These are phyloP conservation scores for Nineta flava DNA, from an alignment of 2,888 invertebrate genomes.

Conservation along the genomic window DNA sequence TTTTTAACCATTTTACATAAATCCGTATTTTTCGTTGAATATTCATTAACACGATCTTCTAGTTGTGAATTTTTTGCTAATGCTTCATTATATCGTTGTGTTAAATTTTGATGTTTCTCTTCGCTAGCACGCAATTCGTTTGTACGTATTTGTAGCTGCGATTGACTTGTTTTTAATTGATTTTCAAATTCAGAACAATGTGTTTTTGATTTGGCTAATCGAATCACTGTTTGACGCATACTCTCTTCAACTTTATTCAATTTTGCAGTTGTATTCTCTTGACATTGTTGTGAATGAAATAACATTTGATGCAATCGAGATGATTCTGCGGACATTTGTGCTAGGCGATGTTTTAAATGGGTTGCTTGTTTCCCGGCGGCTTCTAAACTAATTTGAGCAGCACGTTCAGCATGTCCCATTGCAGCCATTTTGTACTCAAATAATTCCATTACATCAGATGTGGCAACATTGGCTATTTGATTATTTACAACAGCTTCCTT, in stretches of 20 bases:
- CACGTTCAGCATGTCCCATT: constrained; percentile 33
- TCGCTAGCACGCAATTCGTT: constrained; percentile 1
- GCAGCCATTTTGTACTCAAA: constrained; percentile 51
- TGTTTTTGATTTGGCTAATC: constrained; percentile 7
- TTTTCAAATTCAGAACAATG: background rate
- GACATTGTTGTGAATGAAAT: constrained; percentile 31
- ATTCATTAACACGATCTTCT: constrained; percentile 1
- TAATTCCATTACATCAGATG: constrained; percentile 54
- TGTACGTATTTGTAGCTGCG: constrained; percentile 1
- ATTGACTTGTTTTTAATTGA: constrained; percentile 2
- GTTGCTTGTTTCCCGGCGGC: constrained; percentile 33
- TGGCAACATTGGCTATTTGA: constrained; percentile 38
- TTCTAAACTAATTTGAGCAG: constrained; percentile 32
- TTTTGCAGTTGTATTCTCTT: constrained; percentile 27
- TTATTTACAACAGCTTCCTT: constrained; percentile 31
- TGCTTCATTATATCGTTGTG: background rate
- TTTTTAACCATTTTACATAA: constrained; percentile 2
- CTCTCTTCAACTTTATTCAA: constrained; percentile 17
- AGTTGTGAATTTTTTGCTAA: background rate
- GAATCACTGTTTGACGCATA: constrained; percentile 18
- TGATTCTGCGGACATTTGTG: constrained; percentile 31
- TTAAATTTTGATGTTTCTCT: background rate
- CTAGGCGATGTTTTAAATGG: constrained; percentile 32
- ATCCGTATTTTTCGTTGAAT: constrained; percentile 7
- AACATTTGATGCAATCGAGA: constrained; percentile 31